Evolutionary conservation across 2,113 vertebrate genomes (phyloP).

Genomic region (Stigmatopora nigra): DNA sequence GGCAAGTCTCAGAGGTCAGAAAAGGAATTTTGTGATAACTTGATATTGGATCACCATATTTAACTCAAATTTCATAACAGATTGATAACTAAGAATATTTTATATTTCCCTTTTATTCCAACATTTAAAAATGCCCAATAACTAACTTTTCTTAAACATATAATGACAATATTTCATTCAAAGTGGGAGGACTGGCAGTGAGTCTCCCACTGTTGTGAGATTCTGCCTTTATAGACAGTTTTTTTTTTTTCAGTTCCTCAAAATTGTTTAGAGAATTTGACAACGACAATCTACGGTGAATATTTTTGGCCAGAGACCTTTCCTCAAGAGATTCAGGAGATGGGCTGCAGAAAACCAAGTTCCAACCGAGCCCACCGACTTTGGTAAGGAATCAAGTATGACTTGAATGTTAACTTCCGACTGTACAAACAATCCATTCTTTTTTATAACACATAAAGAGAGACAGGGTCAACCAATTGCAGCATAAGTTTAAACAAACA

Average conservation of each 20-base stretch:
- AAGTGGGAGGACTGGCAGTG: too few species aligned
- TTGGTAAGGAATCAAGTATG: constrained; percentile 51
- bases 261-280: constrained; percentile 52
- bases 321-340: constrained; percentile 38
- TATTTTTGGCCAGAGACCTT: constrained; percentile 55
- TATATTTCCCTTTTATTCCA: too few species aligned
- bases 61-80: too few species aligned
- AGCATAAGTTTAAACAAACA: background rate
- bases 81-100: too few species aligned
- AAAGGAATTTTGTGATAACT: too few species aligned
- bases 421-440: background rate
- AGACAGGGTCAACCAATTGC: background rate
- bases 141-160: background rate
- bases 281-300: constrained; percentile 49
- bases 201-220: background rate
- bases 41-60: too few species aligned
- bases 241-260: constrained; percentile 45
- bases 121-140: too few species aligned
- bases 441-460: too few species aligned
- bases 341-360: constrained; percentile 39
- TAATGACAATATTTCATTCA: background rate
- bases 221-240: background rate
- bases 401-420: background rate
- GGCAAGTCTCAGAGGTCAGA: too few species aligned
- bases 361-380: constrained; percentile 42